Percentiles rank a stretch among this genome's conserved stretches.
These are phyloP conservation scores for Drosophila leonis DNA, from an alignment of 2,888 invertebrate species.

Conservation along the genomic window DNA sequence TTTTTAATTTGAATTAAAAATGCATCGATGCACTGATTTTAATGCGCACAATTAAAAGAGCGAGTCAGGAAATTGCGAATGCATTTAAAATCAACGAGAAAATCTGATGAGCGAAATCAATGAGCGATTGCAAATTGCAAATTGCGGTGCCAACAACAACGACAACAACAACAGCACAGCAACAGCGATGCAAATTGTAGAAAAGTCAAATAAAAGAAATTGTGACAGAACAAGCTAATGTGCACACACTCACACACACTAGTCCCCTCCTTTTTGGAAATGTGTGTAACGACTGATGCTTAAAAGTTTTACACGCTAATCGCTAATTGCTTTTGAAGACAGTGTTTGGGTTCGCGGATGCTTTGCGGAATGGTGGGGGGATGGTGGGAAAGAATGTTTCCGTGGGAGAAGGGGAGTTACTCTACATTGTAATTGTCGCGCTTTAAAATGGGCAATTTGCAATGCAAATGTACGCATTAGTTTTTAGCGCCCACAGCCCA, in stretches of 20 bases:
- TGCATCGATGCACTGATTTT: conserved; percentile 73
- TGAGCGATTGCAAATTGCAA: conserved; percentile 73
- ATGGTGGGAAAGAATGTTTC: neutral
- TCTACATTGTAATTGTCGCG: conserved; percentile 74
- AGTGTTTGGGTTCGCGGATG: conserved; percentile 31
- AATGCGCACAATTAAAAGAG: conserved; percentile 75
- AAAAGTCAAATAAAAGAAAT: conserved; percentile 61
- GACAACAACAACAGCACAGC: conserved; percentile 20
- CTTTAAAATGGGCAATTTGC: conserved; percentile 79
- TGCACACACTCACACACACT: conserved; percentile 22
- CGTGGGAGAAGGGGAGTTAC: neutral
- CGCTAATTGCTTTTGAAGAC: conserved; percentile 79
- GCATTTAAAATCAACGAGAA: conserved; percentile 71
- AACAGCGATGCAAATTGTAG: conserved; percentile 25
- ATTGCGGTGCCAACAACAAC: conserved; percentile 33
- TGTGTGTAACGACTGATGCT: conserved; percentile 36
- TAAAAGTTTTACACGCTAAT: conserved; percentile 72
- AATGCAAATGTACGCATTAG: conserved; percentile 80
- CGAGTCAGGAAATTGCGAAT: conserved; percentile 77
- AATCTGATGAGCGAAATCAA: conserved; percentile 72
- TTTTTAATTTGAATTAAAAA: conserved; percentile 79
- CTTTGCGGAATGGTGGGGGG: neutral
- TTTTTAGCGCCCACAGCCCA: conserved; percentile 60
- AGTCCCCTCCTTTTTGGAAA: conserved; percentile 3
- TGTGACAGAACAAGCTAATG: conserved; percentile 68